Evolutionary conservation across 2,113 vertebrate species (phyloP), one percentile per base, ranked within the genome.

Genomic region (Scatophagus argus): DNA sequence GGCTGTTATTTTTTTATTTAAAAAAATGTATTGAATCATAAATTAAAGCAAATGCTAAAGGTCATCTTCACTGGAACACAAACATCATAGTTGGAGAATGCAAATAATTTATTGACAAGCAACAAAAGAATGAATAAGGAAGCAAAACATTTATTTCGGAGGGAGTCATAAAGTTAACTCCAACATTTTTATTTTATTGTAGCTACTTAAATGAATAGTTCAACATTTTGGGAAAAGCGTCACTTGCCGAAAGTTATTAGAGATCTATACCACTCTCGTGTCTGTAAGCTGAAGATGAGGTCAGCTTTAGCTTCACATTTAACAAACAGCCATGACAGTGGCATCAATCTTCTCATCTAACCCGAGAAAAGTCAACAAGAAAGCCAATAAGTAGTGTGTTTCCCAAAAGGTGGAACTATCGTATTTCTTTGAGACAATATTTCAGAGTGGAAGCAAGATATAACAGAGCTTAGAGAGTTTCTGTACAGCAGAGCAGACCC

Each of bases 381-480:
- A 39, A 29, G 4, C 21, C 3, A 49, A 59, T 39, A 4, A 11
- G 25, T 5, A 11, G 25, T 5, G 1, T 4, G n/a, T 19, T 27
- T 36, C 17, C 32, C 17, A 2, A 27, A 34, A 34, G 2, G 27
- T 13, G 8, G 21, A 46, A 36, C 49, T 12, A 7, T 3, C 23
- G 21, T 46, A 32, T n/a, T n/a, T n/a, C n/a, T n/a, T n/a, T n/a
- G 54, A 54, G 36, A 65, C 61, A 75, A 56, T 75, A 75, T 67
- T 67, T 66, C 41, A 66, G 41, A 41, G 56, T 34, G 16, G n/a
- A 69, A 69, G 34, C 34, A 7, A 41, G 54, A 39, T 60, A 67
- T 32, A n/a, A 66, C 55, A 54, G 17, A 67, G 59, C 32, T 34
- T 10, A 47, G 59, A 55, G 47, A 70, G 14, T 38, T 13, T 34